Evolutionary conservation across 2,797 vertebrate genomes (phyloP), one percentile per base, ranked within the genome.

Genomic region (Labroides dimidiatus): DNA sequence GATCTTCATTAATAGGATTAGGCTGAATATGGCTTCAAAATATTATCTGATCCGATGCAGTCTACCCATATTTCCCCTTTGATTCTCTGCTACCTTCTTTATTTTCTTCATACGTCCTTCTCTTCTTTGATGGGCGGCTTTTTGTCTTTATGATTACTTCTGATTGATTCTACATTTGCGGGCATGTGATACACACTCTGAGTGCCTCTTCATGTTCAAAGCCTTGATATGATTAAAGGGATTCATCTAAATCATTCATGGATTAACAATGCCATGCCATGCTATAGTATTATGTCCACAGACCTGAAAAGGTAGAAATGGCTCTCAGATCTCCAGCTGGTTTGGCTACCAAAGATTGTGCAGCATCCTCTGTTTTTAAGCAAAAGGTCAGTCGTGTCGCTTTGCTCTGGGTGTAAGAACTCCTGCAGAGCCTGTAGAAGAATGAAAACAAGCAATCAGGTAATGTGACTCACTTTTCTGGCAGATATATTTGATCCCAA

Each of bases 391-490:
- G 37, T 14, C 8, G 30, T 24, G 4, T 60, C 56, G 20, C 1
- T 52, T 42, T 10, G 3, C 47, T 39, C 12, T 47, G 2, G 48
- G 14, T 17, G 1, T 11, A 1, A 23, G 16, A 52, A 36, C 41
- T 36, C 52, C 21, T 54, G 24, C 37, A 4, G 48, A 10, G 70
- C 19, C 17, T 44, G n/a, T 37, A 27, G 52, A 55, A 54, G 12
- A 69, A 19, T 36, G 4, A 13, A 48, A 71, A 23, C 24, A 58
- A 21, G 24, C 54, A 33, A 51, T 77, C 61, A 45, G 57, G 52
- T 76, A 50, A 69, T 48, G 10, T 33, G 49, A 65, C 68, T 65
- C 43, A 62, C 54, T 63, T 75, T 42, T 69, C 51, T 49, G 27
- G 48, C 51, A 69, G 73, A 42, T 30, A 58, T 61, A 36, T 39